Conservation (phyloP, 2,888 invertebrate genomes). For the Drosophila lutescens region DNA sequence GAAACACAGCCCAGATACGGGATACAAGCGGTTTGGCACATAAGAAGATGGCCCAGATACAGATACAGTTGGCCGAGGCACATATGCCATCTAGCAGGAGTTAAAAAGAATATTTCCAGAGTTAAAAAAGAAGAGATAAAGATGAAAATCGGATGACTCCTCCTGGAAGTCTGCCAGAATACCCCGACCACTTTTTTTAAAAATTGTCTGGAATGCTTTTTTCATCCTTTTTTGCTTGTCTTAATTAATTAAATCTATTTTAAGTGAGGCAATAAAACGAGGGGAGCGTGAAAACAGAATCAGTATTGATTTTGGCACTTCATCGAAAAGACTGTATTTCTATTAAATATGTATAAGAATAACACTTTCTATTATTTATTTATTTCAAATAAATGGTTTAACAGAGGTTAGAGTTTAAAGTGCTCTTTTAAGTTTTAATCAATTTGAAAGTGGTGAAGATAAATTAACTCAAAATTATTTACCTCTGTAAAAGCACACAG, state of each 20-base stretch:
- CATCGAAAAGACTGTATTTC: background rate
- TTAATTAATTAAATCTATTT: conserved; percentile 51
- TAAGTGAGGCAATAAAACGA: conserved; percentile 45
- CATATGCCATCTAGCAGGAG: conserved; percentile 22
- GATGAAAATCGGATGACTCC: conserved; percentile 27
- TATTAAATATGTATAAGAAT: conserved; percentile 4
- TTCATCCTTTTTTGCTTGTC: conserved; percentile 11
- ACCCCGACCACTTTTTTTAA: conserved; percentile 20
- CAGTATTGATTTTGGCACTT: conserved; percentile 11
- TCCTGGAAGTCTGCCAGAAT: conserved; percentile 40
- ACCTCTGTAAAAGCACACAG: conserved; percentile 3
- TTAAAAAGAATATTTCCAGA: conserved; percentile 1
- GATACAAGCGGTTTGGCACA: conserved; percentile 69
- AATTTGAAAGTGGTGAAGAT: background rate
- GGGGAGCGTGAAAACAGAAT: conserved; percentile 13
- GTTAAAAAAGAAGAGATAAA: conserved; percentile 13
- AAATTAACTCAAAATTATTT: conserved; percentile 22
- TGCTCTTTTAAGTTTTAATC: background rate
- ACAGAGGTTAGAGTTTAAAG: background rate
- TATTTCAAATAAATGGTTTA: background rate
- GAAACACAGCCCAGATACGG: conserved; percentile 74
- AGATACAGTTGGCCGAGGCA: conserved; percentile 4
- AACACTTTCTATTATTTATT: background rate
- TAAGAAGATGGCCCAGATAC: conserved; percentile 52
- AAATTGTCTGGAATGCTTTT: conserved; percentile 34